Conservation (phyloP, 2,888 invertebrate species). For the Conchocele bisecta region DNA sequence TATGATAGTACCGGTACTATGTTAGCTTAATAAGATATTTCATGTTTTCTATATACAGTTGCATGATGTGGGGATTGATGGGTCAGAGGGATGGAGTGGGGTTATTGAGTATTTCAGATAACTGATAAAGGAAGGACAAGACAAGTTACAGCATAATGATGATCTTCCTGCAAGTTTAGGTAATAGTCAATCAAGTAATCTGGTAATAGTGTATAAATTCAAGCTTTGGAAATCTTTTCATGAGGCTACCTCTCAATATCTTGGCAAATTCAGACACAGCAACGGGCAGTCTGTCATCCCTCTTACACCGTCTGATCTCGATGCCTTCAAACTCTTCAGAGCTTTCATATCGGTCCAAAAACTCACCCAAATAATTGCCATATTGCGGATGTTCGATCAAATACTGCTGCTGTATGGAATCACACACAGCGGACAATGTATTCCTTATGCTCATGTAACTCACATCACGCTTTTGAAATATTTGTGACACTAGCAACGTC, state of each 20-base stretch:
- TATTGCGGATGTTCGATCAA: constrained; percentile 18
- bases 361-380: constrained; percentile 13
- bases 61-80: too few species aligned
- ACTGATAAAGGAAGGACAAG: too few species aligned
- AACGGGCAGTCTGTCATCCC: constrained; percentile 15
- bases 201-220: too few species aligned
- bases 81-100: too few species aligned
- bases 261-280: constrained; percentile 24
- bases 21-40: too few species aligned
- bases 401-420: constrained; percentile 39
- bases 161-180: too few species aligned
- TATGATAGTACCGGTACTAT: too few species aligned
- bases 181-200: too few species aligned
- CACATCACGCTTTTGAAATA: constrained; percentile 17
- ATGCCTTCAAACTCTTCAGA: constrained; percentile 9
- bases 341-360: constrained; percentile 4
- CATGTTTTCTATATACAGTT: too few species aligned
- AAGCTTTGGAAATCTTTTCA: constrained; percentile 20
- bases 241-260: not conserved
- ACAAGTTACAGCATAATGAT: too few species aligned
- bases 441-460: constrained; percentile 10
- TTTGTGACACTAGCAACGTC: constrained; percentile 25
- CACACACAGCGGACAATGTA: constrained; percentile 20
- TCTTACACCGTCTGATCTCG: constrained; percentile 20
- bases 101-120: too few species aligned